Conservation (phyloP, 2,797 vertebrate genomes). For the Sebastes matsubarae region DNA sequence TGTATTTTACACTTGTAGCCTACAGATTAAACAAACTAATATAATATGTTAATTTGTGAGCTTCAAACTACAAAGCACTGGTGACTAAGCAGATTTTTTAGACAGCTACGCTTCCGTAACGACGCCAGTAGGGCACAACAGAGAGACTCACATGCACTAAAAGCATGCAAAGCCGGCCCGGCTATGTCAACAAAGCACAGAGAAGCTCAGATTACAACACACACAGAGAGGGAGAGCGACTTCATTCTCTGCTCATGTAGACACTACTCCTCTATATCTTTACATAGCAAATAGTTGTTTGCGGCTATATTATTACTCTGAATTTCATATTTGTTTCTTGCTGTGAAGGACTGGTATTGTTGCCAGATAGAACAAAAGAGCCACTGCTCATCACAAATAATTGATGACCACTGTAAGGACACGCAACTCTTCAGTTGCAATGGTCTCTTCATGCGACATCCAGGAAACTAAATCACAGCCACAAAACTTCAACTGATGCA, state of each 20-base stretch:
- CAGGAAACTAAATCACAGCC: neutral
- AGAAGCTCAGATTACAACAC: neutral
- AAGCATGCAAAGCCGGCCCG: neutral
- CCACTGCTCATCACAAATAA: neutral
- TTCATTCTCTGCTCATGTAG: neutral
- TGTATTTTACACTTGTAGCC: no score
- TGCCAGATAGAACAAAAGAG: neutral
- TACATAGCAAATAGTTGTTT: no score
- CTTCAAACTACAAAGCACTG: no score
- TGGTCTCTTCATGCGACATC: neutral
- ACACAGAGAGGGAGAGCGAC: neutral
- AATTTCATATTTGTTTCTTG: neutral
- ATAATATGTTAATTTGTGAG: no score
- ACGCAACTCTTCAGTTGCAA: neutral
- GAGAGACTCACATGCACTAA: neutral
- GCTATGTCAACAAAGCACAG: neutral
- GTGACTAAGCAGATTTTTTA: no score
- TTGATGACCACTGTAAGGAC: neutral
- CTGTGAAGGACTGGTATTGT: neutral
- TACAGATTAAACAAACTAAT: no score
- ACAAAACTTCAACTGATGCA: neutral
- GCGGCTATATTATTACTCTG: no score
- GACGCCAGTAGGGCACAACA: no score
- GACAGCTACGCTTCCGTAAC: no score
- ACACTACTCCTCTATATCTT: neutral